Evolutionary conservation across 2,888 invertebrate genomes (phyloP).

Genomic region (Protonemura montana): DNA sequence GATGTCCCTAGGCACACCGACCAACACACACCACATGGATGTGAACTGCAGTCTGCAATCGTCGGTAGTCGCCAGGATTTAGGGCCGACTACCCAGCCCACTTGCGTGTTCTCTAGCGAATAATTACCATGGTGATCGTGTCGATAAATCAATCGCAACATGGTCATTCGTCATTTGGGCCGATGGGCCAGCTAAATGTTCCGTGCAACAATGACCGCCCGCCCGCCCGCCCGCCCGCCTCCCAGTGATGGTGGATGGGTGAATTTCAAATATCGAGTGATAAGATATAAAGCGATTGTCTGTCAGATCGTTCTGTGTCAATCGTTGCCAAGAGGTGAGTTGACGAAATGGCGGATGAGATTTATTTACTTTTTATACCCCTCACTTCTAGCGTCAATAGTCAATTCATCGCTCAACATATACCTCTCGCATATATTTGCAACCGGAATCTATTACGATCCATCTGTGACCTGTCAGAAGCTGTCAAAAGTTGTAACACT

Average conservation of each 20-base stretch:
- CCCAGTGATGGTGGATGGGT: neutral
- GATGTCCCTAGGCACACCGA: constrained; percentile 4
- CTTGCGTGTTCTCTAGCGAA: constrained; percentile 42
- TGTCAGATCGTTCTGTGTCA: too few species aligned
- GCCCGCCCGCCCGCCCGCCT: neutral
- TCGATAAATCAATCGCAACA: constrained; percentile 44
- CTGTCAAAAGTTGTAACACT: too few species aligned
- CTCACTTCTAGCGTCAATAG: too few species aligned
- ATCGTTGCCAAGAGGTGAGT: too few species aligned
- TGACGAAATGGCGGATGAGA: too few species aligned
- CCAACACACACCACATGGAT: neutral
- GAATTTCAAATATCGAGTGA: too few species aligned
- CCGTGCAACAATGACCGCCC: neutral
- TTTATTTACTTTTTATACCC: too few species aligned
- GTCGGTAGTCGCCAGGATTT: constrained; percentile 38
- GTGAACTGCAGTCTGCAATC: neutral
- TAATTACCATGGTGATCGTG: constrained; percentile 45
- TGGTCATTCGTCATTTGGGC: constrained; percentile 41
- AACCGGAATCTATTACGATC: too few species aligned
- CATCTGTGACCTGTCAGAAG: too few species aligned
- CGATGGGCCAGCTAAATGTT: constrained; percentile 36
- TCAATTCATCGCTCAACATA: too few species aligned
- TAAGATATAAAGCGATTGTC: too few species aligned
- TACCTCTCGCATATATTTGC: too few species aligned
- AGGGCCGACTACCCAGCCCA: constrained; percentile 41